These are phyloP conservation scores for Polypedilum pembai DNA, from an alignment of 1,140 invertebrate genomes.

Conservation along the genomic window DNA sequence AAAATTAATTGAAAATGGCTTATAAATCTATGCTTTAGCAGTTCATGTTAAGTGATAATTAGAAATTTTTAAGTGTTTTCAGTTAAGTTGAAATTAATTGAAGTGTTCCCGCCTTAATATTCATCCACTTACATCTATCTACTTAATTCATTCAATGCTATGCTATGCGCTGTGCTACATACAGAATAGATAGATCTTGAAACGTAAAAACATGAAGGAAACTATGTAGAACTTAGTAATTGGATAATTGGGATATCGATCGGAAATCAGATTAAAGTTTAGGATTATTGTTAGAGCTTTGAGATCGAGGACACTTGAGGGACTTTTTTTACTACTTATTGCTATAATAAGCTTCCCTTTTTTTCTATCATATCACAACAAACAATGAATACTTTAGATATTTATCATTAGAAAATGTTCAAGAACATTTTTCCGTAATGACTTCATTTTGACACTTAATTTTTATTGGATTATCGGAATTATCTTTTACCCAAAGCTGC, in stretches of 20 bases:
- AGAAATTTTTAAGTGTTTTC: no score
- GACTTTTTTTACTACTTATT: not conserved
- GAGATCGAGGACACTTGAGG: not conserved
- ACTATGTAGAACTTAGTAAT: slow-evolving; percentile 4
- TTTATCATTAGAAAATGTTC: not conserved
- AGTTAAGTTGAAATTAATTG: no score
- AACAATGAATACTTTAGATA: slow-evolving; percentile 1
- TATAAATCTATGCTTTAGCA: no score
- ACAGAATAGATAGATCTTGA: no score
- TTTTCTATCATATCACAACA: not conserved
- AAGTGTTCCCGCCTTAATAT: no score
- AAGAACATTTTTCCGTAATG: not conserved
- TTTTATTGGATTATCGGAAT: not conserved
- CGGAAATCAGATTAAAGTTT: slow-evolving; percentile 4
- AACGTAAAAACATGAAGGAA: not conserved
- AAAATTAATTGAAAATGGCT: no score
- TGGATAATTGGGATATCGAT: slow-evolving; percentile 17
- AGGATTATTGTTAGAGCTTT: not conserved
- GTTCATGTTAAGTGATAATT: no score
- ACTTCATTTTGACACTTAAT: not conserved
- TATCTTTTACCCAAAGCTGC: not conserved
- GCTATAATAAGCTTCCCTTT: not conserved
- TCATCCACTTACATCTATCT: no score
- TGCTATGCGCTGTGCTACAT: no score
- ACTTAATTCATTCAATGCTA: no score